A percentile compares a stretch with the other conserved stretches of the same genome.
These are phyloP conservation scores for Scolanthus callimorphus DNA, from an alignment of 92 coral and sea anemone genomes.

Conservation along the genomic window DNA sequence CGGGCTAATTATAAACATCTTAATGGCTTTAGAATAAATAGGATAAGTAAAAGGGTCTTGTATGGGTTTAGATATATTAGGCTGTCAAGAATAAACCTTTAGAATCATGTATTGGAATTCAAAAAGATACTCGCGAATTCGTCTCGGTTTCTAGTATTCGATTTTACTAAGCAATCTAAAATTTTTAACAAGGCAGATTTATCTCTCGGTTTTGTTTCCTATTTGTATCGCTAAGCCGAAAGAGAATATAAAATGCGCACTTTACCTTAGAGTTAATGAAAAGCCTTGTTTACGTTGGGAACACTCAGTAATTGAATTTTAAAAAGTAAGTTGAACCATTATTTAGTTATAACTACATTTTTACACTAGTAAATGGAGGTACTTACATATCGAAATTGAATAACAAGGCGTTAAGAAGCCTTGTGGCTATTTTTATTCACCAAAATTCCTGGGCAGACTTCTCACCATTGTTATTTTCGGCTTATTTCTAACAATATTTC, in stretches of 20 bases:
- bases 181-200: not conserved
- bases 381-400: too few species aligned
- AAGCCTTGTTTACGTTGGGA: conserved; percentile 2
- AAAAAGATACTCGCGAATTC: too few species aligned
- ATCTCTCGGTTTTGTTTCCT: conserved; percentile 2
- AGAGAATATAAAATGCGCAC: conserved; percentile 14
- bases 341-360: not conserved
- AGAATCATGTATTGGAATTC: too few species aligned
- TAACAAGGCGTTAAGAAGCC: too few species aligned
- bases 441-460: too few species aligned
- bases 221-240: conserved; percentile 23
- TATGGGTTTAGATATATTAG: too few species aligned
- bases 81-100: too few species aligned
- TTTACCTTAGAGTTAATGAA: conserved; percentile 6
- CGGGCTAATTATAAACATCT: not conserved
- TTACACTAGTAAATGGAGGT: not conserved
- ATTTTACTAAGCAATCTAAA: too few species aligned
- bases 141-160: too few species aligned
- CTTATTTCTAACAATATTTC: too few species aligned
- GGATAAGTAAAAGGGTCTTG: not conserved
- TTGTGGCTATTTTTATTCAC: too few species aligned
- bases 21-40: not conserved
- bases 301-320: conserved; percentile 19
- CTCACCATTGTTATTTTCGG: too few species aligned
- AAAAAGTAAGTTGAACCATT: conserved; percentile 14